A percentile compares a stretch with the other conserved stretches of the same genome.
phyloP scores from a whole-genome alignment of 2,113 vertebrate genomes.

The Climacteris rufus region DNA sequence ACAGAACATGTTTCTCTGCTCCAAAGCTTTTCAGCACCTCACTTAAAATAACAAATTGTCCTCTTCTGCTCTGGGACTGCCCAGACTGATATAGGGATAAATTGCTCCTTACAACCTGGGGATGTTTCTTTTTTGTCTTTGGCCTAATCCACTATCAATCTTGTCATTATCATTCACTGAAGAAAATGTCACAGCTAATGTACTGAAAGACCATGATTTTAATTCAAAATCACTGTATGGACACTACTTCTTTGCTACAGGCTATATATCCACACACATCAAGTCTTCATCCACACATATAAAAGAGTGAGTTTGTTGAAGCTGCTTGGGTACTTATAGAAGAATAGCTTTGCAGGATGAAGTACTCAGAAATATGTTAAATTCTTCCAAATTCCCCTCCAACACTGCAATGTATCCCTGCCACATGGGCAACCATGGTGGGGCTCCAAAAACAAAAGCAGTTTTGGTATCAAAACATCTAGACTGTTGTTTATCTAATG shows the following conservation, averaged over 20 bases:
- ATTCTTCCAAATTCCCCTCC: not conserved
- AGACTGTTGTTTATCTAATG: not conserved
- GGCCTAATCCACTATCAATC: not conserved
- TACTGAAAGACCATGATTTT: not conserved
- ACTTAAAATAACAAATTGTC: constrained; percentile 14
- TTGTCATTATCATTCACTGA: not conserved
- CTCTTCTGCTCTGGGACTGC: not conserved
- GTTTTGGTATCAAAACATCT: not conserved
- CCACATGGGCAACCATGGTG: not conserved
- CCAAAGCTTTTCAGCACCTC: not conserved
- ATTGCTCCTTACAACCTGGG: not conserved
- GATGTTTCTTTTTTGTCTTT: not conserved
- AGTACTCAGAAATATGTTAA: not conserved
- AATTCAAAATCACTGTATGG: not conserved
- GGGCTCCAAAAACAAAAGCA: not conserved
- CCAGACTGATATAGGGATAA: not conserved
- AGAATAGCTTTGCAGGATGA: not conserved
- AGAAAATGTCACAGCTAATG: constrained; percentile 34
- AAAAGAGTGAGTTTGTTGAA: not conserved
- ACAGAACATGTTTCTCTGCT: not conserved
- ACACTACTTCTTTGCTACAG: not conserved
- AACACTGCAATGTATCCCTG: not conserved
- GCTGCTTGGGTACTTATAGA: not conserved
- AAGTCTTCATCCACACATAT: not conserved
- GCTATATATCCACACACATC: not conserved